Conservation (phyloP, 2,797 vertebrate genomes). For the Acomys russatus region DNA sequence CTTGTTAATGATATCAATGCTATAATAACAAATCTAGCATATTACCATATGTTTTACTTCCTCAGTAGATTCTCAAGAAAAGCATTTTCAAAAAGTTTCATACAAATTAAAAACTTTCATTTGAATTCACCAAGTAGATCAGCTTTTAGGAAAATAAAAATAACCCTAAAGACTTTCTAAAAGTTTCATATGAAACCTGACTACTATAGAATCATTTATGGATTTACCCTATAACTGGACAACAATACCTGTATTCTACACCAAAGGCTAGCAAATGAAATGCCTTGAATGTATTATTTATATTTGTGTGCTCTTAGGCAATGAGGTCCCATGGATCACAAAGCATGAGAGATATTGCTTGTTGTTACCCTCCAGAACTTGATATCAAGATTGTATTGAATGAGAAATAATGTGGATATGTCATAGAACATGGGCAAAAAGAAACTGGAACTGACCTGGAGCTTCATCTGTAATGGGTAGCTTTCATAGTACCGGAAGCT, state of each 20-base stretch:
- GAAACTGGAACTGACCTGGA: background rate
- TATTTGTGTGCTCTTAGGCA: background rate
- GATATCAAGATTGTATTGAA: background rate
- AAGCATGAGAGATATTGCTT: background rate
- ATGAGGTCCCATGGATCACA: background rate
- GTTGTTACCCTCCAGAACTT: background rate
- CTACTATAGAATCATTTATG: background rate
- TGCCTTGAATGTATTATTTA: background rate
- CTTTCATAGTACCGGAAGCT: background rate
- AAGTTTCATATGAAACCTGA: background rate
- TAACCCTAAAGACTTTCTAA: background rate
- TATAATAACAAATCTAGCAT: background rate
- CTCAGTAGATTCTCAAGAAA: background rate
- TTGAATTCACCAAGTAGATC: background rate
- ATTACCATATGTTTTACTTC: background rate
- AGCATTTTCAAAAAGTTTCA: constrained; percentile 25
- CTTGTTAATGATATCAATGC: background rate
- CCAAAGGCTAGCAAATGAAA: background rate
- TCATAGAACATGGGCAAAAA: background rate
- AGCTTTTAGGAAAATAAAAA: background rate
- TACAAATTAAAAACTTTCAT: background rate
- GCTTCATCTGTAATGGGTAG: background rate
- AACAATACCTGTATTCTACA: background rate
- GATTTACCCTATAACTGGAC: background rate
- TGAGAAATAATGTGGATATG: background rate